Conservation (phyloP, 2,888 invertebrate genomes). For the Choristoneura rosaceana region DNA sequence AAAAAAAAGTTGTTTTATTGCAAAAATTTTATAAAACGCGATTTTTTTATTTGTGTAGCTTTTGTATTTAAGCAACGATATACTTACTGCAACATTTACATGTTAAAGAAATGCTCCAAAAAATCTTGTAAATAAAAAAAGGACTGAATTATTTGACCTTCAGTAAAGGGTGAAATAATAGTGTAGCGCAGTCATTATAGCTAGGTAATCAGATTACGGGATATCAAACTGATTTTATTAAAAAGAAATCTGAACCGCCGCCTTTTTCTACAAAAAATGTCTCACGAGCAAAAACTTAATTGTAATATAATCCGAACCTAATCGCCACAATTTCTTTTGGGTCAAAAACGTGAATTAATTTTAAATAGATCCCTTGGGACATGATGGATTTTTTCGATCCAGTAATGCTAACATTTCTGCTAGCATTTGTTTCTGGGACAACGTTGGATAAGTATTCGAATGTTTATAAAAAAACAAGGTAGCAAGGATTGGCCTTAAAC, state of each 20-base stretch:
- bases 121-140: constrained; percentile 13
- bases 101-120: background rate
- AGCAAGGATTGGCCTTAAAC: too few species aligned
- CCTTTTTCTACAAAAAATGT: constrained; percentile 62
- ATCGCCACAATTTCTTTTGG: constrained; percentile 68
- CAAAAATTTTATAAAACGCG: too few species aligned
- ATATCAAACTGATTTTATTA: constrained; percentile 61
- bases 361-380: constrained; percentile 47
- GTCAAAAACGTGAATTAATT: constrained; percentile 56
- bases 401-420: background rate
- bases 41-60: too few species aligned
- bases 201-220: constrained; percentile 54
- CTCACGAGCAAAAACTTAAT: constrained; percentile 63
- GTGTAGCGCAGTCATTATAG: constrained; percentile 50
- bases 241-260: constrained; percentile 59
- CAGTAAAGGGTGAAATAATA: constrained; percentile 51
- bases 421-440: background rate
- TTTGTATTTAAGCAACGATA: too few species aligned
- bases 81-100: too few species aligned
- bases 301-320: constrained; percentile 75
- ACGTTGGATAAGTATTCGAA: too few species aligned
- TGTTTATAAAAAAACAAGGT: too few species aligned
- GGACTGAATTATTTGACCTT: constrained; percentile 16
- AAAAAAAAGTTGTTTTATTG: too few species aligned
- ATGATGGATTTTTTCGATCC: constrained; percentile 19